Conservation (phyloP, 2,888 invertebrate species). For the Mystacides longicornis region DNA sequence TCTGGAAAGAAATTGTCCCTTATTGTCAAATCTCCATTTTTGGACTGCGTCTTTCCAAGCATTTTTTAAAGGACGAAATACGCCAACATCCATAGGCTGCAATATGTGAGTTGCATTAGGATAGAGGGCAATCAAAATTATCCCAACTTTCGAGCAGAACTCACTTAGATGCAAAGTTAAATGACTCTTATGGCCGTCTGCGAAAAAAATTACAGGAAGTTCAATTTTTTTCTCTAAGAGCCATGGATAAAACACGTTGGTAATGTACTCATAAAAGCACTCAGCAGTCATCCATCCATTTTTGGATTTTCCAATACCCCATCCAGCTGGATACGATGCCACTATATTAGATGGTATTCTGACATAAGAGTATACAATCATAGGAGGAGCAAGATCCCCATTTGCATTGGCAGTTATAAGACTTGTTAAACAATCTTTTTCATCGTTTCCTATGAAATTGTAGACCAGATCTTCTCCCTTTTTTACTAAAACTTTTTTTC, state of each 20-base stretch:
- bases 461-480: not conserved
- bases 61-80: not conserved
- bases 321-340: not conserved
- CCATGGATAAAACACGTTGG: constrained; percentile 4
- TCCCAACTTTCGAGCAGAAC: not conserved
- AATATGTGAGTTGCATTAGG: constrained; percentile 4
- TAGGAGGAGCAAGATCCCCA: not conserved
- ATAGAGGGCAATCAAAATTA: not conserved
- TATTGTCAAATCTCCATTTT: not conserved
- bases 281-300: constrained; percentile 1
- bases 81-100: constrained; percentile 5
- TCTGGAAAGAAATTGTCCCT: not conserved
- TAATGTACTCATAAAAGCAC: constrained; percentile 1
- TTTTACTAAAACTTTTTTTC: too few relatives aligned
- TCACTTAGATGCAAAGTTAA: not conserved
- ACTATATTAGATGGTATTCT: not conserved
- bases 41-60: not conserved
- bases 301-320: not conserved
- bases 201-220: not conserved
- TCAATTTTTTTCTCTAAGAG: constrained; percentile 1
- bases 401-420: not conserved
- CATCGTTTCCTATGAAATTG: not conserved
- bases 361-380: not conserved
- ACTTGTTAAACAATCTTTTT: not conserved
- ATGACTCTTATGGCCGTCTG: constrained; percentile 3